Percentiles rank a stretch among this genome's conserved stretches.
Conservation (phyloP, 1,140 invertebrate genomes). For the Thaumetopoea pityocampa region DNA sequence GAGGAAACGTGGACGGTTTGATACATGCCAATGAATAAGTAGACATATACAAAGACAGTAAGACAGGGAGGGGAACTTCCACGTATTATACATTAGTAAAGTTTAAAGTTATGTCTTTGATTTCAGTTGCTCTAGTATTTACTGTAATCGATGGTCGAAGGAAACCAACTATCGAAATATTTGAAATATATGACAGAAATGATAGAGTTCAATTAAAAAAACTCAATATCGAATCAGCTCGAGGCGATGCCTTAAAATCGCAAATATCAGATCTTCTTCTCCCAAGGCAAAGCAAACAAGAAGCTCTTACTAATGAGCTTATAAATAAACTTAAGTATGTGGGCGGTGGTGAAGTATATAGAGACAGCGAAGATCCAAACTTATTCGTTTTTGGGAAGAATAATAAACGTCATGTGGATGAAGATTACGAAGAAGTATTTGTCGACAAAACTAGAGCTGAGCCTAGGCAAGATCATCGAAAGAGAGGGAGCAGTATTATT, state of each 20-base stretch:
- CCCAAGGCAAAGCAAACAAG: neutral
- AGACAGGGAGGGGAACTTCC: no score
- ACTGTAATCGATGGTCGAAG: neutral
- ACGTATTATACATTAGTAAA: neutral
- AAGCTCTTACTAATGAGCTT: neutral
- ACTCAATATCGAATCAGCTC: neutral
- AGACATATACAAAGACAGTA: no score
- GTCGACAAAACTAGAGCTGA: slow-evolving; percentile 2
- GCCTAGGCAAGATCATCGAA: neutral
- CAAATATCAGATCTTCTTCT: neutral
- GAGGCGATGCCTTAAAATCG: neutral
- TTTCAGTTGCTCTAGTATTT: slow-evolving; percentile 2
- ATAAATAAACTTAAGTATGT: neutral
- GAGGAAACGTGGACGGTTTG: no score
- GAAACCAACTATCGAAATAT: slow-evolving; percentile 8
- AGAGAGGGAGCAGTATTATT: neutral
- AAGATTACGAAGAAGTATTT: neutral
- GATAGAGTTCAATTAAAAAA: slow-evolving; percentile 3
- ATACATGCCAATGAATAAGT: no score
- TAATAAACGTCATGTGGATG: neutral
- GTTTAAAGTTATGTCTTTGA: neutral
- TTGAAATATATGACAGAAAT: slow-evolving; percentile 1
- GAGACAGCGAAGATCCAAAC: neutral
- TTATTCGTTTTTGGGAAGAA: neutral
- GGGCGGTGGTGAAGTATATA: neutral